phyloP scores from a whole-genome alignment of 2,888 invertebrate species.

The Odontomyia ornata region DNA sequence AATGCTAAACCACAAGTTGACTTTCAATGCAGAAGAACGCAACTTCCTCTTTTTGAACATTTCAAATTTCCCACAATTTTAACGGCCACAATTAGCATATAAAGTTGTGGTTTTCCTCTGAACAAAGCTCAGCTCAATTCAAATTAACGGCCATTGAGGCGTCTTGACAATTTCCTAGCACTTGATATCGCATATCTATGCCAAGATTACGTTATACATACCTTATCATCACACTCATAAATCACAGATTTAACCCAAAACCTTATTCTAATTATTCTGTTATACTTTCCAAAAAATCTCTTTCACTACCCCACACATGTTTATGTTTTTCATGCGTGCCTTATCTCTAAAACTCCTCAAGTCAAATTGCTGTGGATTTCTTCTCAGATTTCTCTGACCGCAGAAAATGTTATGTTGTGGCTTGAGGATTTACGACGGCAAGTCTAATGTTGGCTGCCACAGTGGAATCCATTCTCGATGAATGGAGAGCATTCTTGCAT shows the following conservation, averaged over 20 bases:
- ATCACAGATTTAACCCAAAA: constrained; percentile 43
- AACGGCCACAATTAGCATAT: background rate
- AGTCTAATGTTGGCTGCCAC: background rate
- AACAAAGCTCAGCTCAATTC: constrained; percentile 1
- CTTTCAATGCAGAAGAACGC: too few relatives aligned
- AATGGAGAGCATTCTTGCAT: background rate
- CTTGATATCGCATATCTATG: constrained; percentile 27
- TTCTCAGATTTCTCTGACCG: constrained; percentile 33
- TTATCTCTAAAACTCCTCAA: constrained; percentile 15
- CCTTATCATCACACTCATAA: constrained; percentile 10
- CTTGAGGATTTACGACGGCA: background rate
- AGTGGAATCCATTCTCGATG: background rate
- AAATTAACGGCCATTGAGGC: constrained; percentile 16
- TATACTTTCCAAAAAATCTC: background rate
- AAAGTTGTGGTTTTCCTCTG: constrained; percentile 20
- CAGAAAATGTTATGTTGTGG: constrained; percentile 25
- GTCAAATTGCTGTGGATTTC: background rate
- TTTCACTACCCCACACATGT: background rate
- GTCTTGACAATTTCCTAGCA: background rate
- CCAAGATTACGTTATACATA: constrained; percentile 23
- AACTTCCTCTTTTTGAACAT: too few relatives aligned
- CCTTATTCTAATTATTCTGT: constrained; percentile 38
- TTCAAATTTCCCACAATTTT: constrained; percentile 1
- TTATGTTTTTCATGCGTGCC: background rate
- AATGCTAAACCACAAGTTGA: too few relatives aligned